Evolutionary conservation across 2,797 vertebrate genomes (phyloP), one percentile per base, ranked within the genome.

Genomic region (Hemibagrus guttatus): DNA sequence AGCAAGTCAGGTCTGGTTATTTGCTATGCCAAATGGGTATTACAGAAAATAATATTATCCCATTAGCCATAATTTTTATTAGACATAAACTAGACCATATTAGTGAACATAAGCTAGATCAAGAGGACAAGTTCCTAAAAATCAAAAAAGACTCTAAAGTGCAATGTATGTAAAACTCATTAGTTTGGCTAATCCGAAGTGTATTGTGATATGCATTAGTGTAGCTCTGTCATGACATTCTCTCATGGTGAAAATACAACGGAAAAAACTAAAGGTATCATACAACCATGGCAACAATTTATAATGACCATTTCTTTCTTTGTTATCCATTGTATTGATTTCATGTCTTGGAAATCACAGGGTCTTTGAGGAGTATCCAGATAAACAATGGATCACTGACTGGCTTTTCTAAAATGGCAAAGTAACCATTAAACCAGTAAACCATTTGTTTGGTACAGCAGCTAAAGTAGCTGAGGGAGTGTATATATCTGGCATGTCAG

Each of bases 401-500:
- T 28, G 54, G 59, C n/a, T 68, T 87, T 49, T 54, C 58, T 54
- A 21, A 26, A 84, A 69, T 14, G 71, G 61, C 84, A 61, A 85
- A 23, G 46, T 42, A 80, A 92, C 92, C 92, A n/a, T n/a, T n/a
- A n/a, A n/a, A n/a, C n/a, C n/a, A n/a, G 91, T 92, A 92, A 92
- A 90, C 92, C 90, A 90, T 93, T 88, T 94, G 91, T 95, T 94
- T 95, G 93, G 93, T 93, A 94, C 93, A 94, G 94, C 93, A 93
- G 91, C 90, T 93, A 90, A 59, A 74, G 74, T 84, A 28, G 86
- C 85, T 80, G 52, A 75, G 2, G 87, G 91, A 90, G 86, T 94
- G 93, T 94, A 91, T 94, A 93, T 94, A 9, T 95, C 35, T 93
- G 92, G 91, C 95, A 91, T 93, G 95, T 95, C 94, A 94, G 91